These are phyloP conservation scores for Redunca redunca DNA, from an alignment of 2,113 vertebrate species.

Conservation along the genomic window DNA sequence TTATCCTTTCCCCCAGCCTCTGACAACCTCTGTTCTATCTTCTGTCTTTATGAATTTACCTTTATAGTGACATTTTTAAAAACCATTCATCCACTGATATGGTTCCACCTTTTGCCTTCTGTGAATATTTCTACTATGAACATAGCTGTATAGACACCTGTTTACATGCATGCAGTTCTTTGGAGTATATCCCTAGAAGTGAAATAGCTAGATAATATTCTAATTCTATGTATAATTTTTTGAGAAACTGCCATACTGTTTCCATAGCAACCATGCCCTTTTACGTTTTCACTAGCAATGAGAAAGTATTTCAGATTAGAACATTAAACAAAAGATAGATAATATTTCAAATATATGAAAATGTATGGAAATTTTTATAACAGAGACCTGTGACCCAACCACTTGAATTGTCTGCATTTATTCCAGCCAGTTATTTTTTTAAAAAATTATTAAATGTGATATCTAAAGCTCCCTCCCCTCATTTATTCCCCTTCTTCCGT, in stretches of 20 bases:
- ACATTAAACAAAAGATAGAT: background rate
- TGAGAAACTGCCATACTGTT: background rate
- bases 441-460: background rate
- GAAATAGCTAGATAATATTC: background rate
- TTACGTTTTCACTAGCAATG: background rate
- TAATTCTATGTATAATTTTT: background rate
- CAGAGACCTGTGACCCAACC: background rate
- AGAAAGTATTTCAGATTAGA: background rate
- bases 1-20: background rate
- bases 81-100: background rate
- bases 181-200: background rate
- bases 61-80: background rate
- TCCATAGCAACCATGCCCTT: background rate
- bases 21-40: background rate
- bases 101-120: background rate
- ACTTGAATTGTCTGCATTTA: background rate
- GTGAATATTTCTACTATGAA: background rate
- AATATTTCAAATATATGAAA: background rate
- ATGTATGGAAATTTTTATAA: background rate
- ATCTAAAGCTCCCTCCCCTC: background rate
- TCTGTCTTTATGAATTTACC: background rate
- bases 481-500: background rate
- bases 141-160: background rate
- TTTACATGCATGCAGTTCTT: background rate
- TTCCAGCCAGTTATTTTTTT: background rate